Conservation (phyloP, 1,140 invertebrate species). For the Drosophila guanche region DNA sequence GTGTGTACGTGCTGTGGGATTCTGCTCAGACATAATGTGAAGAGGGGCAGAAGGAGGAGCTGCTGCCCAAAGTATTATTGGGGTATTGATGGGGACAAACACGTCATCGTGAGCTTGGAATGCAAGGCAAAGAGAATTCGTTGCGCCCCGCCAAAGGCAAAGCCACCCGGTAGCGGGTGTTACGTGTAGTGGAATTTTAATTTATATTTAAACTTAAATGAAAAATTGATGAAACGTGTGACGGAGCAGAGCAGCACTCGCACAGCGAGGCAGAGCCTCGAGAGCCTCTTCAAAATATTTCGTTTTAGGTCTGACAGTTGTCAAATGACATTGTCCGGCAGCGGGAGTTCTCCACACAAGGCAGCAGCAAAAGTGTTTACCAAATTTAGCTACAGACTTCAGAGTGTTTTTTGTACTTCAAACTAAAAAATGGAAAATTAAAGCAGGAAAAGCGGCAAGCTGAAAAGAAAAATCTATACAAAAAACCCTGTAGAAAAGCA, state of each 20-base stretch:
- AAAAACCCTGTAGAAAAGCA: not conserved
- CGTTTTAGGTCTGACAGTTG: conserved; percentile 62
- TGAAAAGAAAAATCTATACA: not conserved
- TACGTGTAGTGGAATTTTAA: conserved; percentile 40
- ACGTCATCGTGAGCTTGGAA: conserved; percentile 65
- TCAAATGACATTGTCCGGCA: conserved; percentile 71
- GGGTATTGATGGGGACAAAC: conserved; percentile 18
- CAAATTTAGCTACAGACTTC: too few species aligned
- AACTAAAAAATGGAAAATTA: not conserved
- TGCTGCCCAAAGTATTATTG: conserved; percentile 4
- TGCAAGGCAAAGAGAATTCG: conserved; percentile 76
- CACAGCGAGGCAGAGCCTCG: not conserved
- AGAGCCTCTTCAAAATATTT: conserved; percentile 51
- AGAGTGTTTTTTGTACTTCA: too few species aligned
- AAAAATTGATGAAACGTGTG: conserved; percentile 75
- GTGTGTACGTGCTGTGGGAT: conserved; percentile 48
- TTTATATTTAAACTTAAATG: conserved; percentile 72
- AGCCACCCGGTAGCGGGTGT: too few species aligned
- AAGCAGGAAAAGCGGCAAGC: not conserved
- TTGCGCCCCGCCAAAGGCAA: conserved; percentile 32
- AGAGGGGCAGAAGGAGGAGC: too few species aligned
- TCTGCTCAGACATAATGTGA: conserved; percentile 32
- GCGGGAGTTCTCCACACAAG: conserved; percentile 52
- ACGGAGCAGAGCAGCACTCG: conserved; percentile 22
- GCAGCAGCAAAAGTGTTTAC: conserved; percentile 23